Evolutionary conservation across 2,797 vertebrate genomes (phyloP).

Genomic region (Philypnodon macrostomus): DNA sequence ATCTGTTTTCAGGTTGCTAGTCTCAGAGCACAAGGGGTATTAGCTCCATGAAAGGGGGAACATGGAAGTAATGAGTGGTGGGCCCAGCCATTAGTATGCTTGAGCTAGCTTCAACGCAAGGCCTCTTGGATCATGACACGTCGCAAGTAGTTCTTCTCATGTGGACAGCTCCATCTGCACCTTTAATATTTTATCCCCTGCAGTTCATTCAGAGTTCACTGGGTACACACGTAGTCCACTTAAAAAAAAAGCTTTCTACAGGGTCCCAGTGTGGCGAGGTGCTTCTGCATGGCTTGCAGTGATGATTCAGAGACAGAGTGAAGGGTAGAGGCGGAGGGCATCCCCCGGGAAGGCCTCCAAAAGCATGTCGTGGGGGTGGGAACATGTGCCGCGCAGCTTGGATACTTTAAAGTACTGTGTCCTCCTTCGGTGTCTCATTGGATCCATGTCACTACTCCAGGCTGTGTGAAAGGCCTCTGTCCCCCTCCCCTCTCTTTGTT

Average conservation of each 20-base stretch:
- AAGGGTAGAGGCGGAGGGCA: slow-evolving; percentile 74
- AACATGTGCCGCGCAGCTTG: slow-evolving; percentile 87
- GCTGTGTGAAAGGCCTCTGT: slow-evolving; percentile 85
- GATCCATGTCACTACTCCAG: slow-evolving; percentile 94
- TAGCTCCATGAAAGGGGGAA: slow-evolving; percentile 91
- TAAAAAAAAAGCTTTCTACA: slow-evolving; percentile 86
- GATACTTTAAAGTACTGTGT: slow-evolving; percentile 88
- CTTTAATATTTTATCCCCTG: slow-evolving; percentile 97
- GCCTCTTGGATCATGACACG: slow-evolving; percentile 93
- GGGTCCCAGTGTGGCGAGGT: slow-evolving; percentile 83
- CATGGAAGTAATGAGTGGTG: slow-evolving; percentile 92
- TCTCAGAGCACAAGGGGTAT: slow-evolving; percentile 86
- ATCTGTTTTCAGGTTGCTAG: slow-evolving; percentile 65
- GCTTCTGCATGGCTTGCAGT: slow-evolving; percentile 91
- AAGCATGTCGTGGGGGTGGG: slow-evolving; percentile 82
- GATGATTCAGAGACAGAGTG: slow-evolving; percentile 85
- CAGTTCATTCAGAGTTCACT: slow-evolving; percentile 96
- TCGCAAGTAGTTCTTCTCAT: slow-evolving; percentile 94
- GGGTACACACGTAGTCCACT: slow-evolving; percentile 75
- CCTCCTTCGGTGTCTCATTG: slow-evolving; percentile 92
- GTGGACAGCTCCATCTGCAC: slow-evolving; percentile 98
- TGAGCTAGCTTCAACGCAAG: slow-evolving; percentile 92
- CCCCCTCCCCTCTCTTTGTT: slow-evolving; percentile 42
- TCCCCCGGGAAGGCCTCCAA: slow-evolving; percentile 84
- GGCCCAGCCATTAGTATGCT: slow-evolving; percentile 91